Conservation (phyloP, 2,113 vertebrate genomes). For the Hippocampus comes region DNA sequence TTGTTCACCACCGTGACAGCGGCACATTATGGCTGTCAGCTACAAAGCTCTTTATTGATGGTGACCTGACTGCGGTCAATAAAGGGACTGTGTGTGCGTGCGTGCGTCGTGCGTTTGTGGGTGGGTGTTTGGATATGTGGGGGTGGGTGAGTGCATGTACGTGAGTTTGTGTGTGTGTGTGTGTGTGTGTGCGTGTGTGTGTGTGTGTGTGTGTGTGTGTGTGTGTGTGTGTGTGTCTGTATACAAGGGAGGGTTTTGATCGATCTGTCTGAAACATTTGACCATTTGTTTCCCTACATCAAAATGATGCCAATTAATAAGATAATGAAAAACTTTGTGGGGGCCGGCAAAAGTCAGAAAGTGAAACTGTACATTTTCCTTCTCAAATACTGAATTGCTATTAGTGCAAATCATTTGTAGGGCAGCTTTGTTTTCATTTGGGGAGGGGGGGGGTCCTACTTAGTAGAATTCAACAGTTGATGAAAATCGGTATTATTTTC, state of each 20-base stretch:
- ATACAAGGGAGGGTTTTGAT: not conserved
- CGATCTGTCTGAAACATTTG: no score
- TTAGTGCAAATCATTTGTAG: not conserved
- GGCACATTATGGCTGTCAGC: constrained; percentile 5
- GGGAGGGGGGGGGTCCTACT: no score
- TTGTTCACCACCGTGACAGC: not conserved
- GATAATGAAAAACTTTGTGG: not conserved
- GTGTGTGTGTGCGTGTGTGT: not conserved
- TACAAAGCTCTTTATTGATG: constrained; percentile 26
- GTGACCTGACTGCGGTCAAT: constrained; percentile 21
- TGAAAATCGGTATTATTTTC: no score
- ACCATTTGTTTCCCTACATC: no score
- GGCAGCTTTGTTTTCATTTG: not conserved
- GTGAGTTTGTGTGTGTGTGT: not conserved
- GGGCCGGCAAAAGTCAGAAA: not conserved
- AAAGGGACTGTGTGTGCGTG: constrained; percentile 6
- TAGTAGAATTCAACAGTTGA: no score
- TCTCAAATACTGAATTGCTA: not conserved
- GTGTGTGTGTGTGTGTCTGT: not conserved
- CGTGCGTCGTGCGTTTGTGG: not conserved
- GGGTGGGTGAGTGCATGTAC: not conserved
- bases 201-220: not conserved
- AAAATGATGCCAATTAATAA: no score
- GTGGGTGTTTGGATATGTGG: no score
- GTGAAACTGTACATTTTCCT: not conserved